phyloP scores from a whole-genome alignment of 2,888 invertebrate species.

The Pristionchus exspectatus region DNA sequence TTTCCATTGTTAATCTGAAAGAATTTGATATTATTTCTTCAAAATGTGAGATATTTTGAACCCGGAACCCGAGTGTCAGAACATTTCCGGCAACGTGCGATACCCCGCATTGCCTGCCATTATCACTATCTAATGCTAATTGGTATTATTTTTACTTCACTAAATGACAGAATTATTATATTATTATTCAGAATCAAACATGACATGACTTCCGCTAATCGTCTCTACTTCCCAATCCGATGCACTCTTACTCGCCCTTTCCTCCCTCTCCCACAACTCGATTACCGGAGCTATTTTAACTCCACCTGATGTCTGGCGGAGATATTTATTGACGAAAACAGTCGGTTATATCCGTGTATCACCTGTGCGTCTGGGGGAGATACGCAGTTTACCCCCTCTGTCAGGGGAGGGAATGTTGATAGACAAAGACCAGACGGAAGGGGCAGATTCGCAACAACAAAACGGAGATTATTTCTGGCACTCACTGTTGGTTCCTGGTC shows the following conservation, averaged over 20 bases:
- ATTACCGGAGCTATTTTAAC: background rate
- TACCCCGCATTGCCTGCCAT: no score
- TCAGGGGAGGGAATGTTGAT: background rate
- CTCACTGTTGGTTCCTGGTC: conserved; percentile 25
- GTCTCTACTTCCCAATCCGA: background rate
- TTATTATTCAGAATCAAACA: background rate
- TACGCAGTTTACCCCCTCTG: background rate
- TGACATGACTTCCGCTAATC: background rate
- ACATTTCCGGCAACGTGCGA: no score
- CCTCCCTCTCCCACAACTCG: background rate
- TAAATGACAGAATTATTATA: no score
- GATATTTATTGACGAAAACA: background rate
- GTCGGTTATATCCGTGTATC: background rate
- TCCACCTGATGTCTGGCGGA: background rate
- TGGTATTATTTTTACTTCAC: no score
- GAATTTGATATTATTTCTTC: background rate
- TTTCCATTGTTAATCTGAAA: conserved; percentile 59
- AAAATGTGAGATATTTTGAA: no score
- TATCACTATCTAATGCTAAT: no score
- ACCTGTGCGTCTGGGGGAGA: background rate
- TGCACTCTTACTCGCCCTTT: background rate
- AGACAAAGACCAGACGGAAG: background rate
- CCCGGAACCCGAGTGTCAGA: no score
- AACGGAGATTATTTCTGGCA: background rate
- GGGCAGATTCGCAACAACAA: background rate